These are phyloP conservation scores for Myotis planiceps DNA, from an alignment of 2,797 vertebrate genomes.

Conservation along the genomic window DNA sequence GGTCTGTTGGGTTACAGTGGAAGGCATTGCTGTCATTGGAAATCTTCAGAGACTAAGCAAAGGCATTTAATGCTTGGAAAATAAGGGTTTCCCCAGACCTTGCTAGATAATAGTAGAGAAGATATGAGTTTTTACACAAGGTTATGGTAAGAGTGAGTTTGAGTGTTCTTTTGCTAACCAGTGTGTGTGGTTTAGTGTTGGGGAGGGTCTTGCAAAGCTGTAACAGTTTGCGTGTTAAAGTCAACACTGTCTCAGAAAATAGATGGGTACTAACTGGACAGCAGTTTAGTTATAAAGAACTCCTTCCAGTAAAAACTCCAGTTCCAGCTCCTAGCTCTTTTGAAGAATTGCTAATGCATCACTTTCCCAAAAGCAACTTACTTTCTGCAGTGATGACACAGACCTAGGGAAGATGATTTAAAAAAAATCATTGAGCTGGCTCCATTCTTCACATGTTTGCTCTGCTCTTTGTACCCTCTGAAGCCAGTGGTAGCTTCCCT, in stretches of 20 bases:
- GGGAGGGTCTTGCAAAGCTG: neutral
- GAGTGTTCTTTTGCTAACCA: neutral
- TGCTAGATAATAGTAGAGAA: neutral
- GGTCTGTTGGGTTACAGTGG: neutral
- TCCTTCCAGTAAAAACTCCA: slow-evolving; percentile 10
- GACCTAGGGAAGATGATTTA: neutral
- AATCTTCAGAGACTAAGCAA: neutral
- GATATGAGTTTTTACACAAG: neutral
- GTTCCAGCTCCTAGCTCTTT: neutral
- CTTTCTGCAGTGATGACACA: slow-evolving; percentile 27
- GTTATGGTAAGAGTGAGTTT: neutral
- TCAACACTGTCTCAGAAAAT: neutral
- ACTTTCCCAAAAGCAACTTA: slow-evolving; percentile 21
- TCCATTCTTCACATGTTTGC: neutral
- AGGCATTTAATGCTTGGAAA: slow-evolving; percentile 1
- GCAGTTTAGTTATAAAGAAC: neutral
- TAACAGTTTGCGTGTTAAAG: neutral
- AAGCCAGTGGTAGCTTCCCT: neutral
- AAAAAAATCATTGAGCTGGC: neutral
- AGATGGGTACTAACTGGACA: neutral
- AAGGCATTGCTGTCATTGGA: neutral
- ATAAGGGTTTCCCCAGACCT: neutral
- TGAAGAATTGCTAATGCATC: slow-evolving; percentile 25
- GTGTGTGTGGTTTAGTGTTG: neutral
- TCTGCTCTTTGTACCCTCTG: neutral